phyloP scores from a whole-genome alignment of 2,888 invertebrate genomes.

The Trichopoda pennipes region DNA sequence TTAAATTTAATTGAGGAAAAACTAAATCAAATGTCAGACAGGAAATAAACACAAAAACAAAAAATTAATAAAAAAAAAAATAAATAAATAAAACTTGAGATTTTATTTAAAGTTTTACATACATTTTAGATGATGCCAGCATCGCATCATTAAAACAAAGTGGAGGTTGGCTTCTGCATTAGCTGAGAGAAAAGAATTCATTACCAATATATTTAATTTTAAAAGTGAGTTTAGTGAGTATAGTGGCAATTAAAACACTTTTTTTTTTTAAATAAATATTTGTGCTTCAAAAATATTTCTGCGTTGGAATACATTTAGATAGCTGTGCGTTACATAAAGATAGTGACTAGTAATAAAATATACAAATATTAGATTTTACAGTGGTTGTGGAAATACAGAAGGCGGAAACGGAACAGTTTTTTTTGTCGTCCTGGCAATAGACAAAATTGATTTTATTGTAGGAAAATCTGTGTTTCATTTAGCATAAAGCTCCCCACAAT shows the following conservation, averaged over 20 bases:
- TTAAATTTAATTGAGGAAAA: constrained; percentile 50
- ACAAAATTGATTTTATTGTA: too few species aligned
- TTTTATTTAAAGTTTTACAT: constrained; percentile 25
- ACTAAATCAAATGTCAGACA: constrained; percentile 54
- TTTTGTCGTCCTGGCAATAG: too few species aligned
- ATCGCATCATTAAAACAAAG: not conserved
- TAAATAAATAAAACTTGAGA: not conserved
- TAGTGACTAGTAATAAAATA: not conserved
- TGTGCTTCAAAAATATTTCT: not conserved
- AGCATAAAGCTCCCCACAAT: too few species aligned
- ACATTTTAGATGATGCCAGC: constrained; percentile 3
- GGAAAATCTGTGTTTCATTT: too few species aligned
- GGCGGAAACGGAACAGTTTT: too few species aligned
- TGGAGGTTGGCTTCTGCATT: not conserved
- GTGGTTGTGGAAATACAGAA: too few species aligned
- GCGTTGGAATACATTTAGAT: constrained; percentile 12
- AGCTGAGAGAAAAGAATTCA: constrained; percentile 4
- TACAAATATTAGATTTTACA: not conserved
- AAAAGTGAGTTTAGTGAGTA: not conserved
- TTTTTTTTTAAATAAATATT: constrained; percentile 25
- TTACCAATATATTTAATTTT: constrained; percentile 17
- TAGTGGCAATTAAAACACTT: constrained; percentile 55
- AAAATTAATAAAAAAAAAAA: not conserved
- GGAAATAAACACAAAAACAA: constrained; percentile 48
- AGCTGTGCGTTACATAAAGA: constrained; percentile 4